Conservation (phyloP, 2,888 invertebrate species). For the Tinea pellionella region DNA sequence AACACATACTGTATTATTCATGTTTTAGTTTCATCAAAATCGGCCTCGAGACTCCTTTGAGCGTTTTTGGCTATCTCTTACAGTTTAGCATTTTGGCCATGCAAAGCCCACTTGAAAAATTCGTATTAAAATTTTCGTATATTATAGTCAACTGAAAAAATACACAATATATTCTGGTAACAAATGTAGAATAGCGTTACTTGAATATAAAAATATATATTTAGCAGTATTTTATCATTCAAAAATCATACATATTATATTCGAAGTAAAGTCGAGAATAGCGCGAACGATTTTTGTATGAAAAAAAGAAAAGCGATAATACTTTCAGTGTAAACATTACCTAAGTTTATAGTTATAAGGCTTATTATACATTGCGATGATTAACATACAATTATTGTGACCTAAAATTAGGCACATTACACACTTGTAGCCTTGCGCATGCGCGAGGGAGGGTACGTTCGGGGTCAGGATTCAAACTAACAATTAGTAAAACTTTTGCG, state of each 20-base stretch:
- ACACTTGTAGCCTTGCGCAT: neutral
- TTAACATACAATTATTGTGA: slow-evolving; percentile 1
- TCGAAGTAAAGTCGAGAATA: neutral
- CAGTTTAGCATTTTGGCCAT: too few relatives aligned
- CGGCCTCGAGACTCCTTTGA: too few relatives aligned
- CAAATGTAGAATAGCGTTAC: slow-evolving; percentile 3
- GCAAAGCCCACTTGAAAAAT: too few relatives aligned
- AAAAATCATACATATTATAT: neutral
- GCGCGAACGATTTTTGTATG: neutral
- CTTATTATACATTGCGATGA: slow-evolving; percentile 1
- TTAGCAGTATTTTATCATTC: neutral
- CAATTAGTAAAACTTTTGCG: neutral
- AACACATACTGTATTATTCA: too few relatives aligned
- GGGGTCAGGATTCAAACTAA: slow-evolving; percentile 1
- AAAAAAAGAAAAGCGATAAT: neutral
- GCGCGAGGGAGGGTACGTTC: neutral
- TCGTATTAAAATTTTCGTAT: too few relatives aligned
- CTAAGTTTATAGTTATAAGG: neutral
- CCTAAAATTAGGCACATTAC: neutral
- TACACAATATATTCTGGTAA: slow-evolving; percentile 11
- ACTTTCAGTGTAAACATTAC: neutral
- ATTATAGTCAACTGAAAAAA: neutral
- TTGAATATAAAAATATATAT: neutral
- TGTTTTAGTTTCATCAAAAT: too few relatives aligned
- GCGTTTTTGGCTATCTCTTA: too few relatives aligned